Percentiles rank a stretch among this genome's conserved stretches.
Evolutionary conservation across 2,888 invertebrate genomes (phyloP).

Genomic region (Drosophila atripex): DNA sequence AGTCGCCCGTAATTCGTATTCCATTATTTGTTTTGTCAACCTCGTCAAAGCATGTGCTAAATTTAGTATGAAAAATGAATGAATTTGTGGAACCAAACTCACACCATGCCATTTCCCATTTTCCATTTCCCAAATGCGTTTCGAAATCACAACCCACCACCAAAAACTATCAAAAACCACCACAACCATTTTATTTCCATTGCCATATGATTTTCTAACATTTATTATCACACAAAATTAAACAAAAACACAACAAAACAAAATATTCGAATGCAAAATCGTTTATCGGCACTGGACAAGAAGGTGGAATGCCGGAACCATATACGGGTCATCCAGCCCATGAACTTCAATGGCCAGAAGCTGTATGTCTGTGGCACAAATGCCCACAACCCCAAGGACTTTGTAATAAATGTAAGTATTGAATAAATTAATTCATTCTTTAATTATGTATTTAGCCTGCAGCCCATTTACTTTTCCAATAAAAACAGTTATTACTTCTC

Average conservation of each 20-base stretch:
- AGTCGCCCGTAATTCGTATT: slow-evolving; percentile 49
- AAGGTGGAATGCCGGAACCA: slow-evolving; percentile 98
- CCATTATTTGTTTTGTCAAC: slow-evolving; percentile 2
- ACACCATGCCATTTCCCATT: slow-evolving; percentile 27
- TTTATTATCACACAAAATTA: slow-evolving; percentile 27
- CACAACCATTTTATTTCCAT: slow-evolving; percentile 22
- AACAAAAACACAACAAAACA: slow-evolving; percentile 19
- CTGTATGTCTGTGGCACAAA: slow-evolving; percentile 97
- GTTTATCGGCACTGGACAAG: slow-evolving; percentile 84
- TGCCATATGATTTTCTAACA: slow-evolving; percentile 34
- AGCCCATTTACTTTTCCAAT: background rate
- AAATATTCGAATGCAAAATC: slow-evolving; percentile 9
- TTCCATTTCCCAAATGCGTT: slow-evolving; percentile 31
- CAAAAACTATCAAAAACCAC: slow-evolving; percentile 4
- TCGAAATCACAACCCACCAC: slow-evolving; percentile 6
- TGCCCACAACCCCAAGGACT: slow-evolving; percentile 97
- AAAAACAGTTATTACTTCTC: background rate
- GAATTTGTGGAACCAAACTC: slow-evolving; percentile 35
- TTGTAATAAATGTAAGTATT: slow-evolving; percentile 95
- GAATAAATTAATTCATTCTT: background rate
- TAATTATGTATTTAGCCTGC: background rate
- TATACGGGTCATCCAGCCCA: slow-evolving; percentile 96
- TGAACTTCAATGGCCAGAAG: slow-evolving; percentile 92
- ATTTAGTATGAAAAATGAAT: slow-evolving; percentile 24
- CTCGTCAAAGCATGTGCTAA: slow-evolving; percentile 30